Base-by-base conservation (phyloP, 2,888 invertebrate genomes). In the Drosophila paranaensis region DNA sequence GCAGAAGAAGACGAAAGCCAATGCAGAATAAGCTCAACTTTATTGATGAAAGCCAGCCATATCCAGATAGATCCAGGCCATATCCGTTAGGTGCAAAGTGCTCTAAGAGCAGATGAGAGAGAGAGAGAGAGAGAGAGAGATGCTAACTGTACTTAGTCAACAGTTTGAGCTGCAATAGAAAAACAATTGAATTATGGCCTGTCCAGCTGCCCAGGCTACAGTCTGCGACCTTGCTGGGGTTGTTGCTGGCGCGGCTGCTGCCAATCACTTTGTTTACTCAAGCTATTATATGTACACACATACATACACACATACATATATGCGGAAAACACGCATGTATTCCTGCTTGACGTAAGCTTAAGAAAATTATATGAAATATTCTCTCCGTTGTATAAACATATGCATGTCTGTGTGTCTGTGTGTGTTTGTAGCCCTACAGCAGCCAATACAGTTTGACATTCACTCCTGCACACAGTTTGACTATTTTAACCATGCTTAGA, bases 331-430 rank as follows among this genome's bases (percentile, higher is more conserved):
- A 37, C 20, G 13, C 14, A 14, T 56, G 20, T 56, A 14, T 33
- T 48, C 33, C 16, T 61, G 54, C 65, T 83, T 89, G 82, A 86
- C 81, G 87, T 80, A 72, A 77, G 65, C 65, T 30, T 16, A 48
- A 53, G 60, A 54, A 58, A 69, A 60, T 48, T 35, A 54, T 71
- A 55, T 56, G 25, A 65, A 64, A 66, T 62, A 53, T 67, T 39
- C 46, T 11, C 16, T 20, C 39, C 55, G 27, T 25, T n/a, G n/a
- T 9, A 30, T n/a, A 39, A 57, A 48, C 25, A 33, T 43, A 6
- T 2, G 10, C 10, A 42, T 10, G 8, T n/a, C 39, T 48, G 10
- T 35, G 11, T 53, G 3, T 40, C 16, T 33, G 13, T 37, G n/a
- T 45, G 8, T 45, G 11, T 42, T 13, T n/a, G 11, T 48, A n/a